A percentile compares a stretch with the other conserved stretches of the same genome.
These are phyloP conservation scores for Parazoanthus darwini DNA, from an alignment of 92 coral and sea anemone species.

Conservation along the genomic window DNA sequence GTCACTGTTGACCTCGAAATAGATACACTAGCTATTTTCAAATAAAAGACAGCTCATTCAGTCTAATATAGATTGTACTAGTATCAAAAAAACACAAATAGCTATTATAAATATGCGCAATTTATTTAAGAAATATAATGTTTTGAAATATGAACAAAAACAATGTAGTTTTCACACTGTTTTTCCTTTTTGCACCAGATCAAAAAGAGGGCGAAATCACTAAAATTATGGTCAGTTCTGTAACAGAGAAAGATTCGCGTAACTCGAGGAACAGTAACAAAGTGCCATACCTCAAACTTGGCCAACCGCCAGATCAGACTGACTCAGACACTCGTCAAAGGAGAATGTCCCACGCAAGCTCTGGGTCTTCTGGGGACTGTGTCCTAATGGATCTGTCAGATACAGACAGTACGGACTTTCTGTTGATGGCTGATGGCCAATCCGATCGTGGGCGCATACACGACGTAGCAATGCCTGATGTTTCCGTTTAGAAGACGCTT, in stretches of 20 bases:
- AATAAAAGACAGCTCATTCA: no score
- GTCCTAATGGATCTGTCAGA: constrained; percentile 76
- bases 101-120: background rate
- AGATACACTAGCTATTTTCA: no score
- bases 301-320: background rate
- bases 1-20: no score
- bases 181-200: background rate
- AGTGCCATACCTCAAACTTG: constrained; percentile 15
- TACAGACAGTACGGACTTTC: constrained; percentile 63
- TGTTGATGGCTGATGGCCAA: constrained; percentile 34
- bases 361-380: constrained; percentile 52
- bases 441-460: constrained; percentile 2
- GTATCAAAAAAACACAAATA: no score
- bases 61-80: no score
- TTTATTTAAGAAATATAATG: background rate
- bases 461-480: constrained; percentile 30
- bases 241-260: background rate
- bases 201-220: constrained; percentile 45
- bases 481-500: constrained; percentile 15
- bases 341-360: background rate
- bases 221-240: constrained; percentile 11
- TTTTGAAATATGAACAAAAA: background rate
- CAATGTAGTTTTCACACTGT: background rate
- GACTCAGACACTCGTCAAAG: background rate
- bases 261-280: background rate